Evolutionary conservation across 2,888 invertebrate species (phyloP).

Genomic region (Rhaphigaster nebulosa): DNA sequence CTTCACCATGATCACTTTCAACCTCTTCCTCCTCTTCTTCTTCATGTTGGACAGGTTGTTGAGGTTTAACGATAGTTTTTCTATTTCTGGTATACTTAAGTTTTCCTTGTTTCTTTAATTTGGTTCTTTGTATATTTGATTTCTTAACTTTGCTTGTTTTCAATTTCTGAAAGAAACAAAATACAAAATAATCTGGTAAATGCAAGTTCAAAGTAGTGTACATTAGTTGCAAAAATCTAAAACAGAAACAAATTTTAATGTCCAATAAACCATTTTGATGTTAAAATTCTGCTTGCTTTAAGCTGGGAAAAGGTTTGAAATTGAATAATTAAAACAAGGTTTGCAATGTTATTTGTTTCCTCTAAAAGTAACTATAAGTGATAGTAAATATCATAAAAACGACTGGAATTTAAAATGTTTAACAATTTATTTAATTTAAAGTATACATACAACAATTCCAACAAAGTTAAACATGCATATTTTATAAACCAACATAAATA

Average conservation of each 20-base stretch:
- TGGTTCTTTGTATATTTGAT: constrained; percentile 74
- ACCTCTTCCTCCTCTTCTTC: constrained; percentile 68
- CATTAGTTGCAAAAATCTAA: not conserved
- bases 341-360: too few relatives aligned
- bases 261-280: not conserved
- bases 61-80: constrained; percentile 67
- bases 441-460: not conserved
- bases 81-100: constrained; percentile 71
- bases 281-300: too few relatives aligned
- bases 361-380: not conserved
- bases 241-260: not conserved
- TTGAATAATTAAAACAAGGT: not conserved
- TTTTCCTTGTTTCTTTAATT: constrained; percentile 73
- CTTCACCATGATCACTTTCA: constrained; percentile 71
- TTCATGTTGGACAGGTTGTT: constrained; percentile 63
- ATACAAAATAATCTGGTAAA: not conserved
- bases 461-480: not conserved
- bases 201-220: not conserved
- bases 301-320: not conserved
- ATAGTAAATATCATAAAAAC: not conserved
- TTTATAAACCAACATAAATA: not conserved
- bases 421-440: not conserved
- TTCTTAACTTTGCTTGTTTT: constrained; percentile 74
- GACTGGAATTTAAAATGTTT: not conserved
- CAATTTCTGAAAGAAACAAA: constrained; percentile 64